Base-by-base conservation (phyloP, 2,113 vertebrate species). In the Numida meleagris region DNA sequence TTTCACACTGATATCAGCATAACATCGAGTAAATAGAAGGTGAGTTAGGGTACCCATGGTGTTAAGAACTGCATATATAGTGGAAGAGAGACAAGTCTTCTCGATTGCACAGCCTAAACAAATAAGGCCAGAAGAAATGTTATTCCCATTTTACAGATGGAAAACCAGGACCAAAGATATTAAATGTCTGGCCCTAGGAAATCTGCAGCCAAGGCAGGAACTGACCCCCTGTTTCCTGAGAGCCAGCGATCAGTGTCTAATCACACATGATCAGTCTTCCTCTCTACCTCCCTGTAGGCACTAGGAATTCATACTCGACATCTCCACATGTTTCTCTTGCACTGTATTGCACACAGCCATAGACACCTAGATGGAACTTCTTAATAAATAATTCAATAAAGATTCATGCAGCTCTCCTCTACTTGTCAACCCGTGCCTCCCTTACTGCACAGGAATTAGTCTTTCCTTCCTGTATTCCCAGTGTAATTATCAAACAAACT, bases 221-320 rank as follows among this genome's bases (percentile, higher is more conserved):
- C 73, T 91, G 93, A 97, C 90, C 67, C 65, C 53, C 73, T 62
- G 71, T 91, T 95, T 95, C 90, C 95, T 91, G 95, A 73, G 62
- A 86, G 87, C 59, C 71, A 66, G 55, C 17, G 8, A 58, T 91
- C 0, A 3, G 46, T 81, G 78, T 66, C 84, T 96, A 95, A 97
- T 96, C 94, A 0, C 94, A 95, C 94, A 95, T 62, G 78, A 96
- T 95, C 93, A 91, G 88, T 93, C 90, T 96, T 95, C 89, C 93
- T 95, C 92, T 86, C 76, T 84, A 84, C 94, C 94, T 96, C 94
- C 95, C 96, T 89, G 86, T 86, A 96, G 95, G 93, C 94, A 95
- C 0, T 0, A 95, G 89, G 74, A 95, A 95, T 95, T 95, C 73
- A 16, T 91, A 55, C 86, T 95, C 87, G 65, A 81, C 62, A 50